These are phyloP conservation scores for Ciconia boyciana DNA, from an alignment of 2,113 vertebrate genomes.

Conservation along the genomic window DNA sequence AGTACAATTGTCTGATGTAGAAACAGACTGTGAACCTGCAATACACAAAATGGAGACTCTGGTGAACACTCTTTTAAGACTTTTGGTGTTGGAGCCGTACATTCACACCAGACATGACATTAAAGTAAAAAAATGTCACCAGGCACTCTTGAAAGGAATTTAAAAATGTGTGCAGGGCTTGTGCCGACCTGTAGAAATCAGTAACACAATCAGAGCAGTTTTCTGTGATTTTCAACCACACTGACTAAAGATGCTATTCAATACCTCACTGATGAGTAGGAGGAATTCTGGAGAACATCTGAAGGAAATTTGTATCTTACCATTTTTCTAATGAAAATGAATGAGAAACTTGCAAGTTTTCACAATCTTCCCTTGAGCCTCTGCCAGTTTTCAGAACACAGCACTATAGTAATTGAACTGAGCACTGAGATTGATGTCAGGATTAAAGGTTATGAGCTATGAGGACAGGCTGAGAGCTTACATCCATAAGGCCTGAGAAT, in stretches of 20 bases:
- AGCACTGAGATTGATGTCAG: conserved; percentile 30
- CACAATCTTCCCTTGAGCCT: conserved; percentile 27
- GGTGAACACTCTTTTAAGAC: not conserved
- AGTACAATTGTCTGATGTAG: not conserved
- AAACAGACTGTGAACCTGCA: not conserved
- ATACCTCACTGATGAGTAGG: conserved; percentile 29
- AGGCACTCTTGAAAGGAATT: not conserved
- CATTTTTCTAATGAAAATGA: conserved; percentile 64
- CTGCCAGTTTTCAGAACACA: conserved; percentile 39
- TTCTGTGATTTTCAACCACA: conserved; percentile 31
- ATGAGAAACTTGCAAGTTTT: conserved; percentile 44
- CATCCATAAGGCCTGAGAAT: conserved; percentile 25
- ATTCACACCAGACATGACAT: not conserved
- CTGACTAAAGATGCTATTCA: conserved; percentile 19
- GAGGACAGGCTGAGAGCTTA: conserved; percentile 46
- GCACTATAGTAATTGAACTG: conserved; percentile 30
- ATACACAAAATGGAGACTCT: not conserved
- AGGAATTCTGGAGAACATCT: conserved; percentile 3
- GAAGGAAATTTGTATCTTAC: conserved; percentile 25
- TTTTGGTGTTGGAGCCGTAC: not conserved
- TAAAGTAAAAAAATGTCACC: not conserved
- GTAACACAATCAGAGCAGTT: not conserved
- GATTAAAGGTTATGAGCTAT: conserved; percentile 64
- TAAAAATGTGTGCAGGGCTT: not conserved
- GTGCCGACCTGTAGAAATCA: not conserved